Conservation (phyloP, 2,113 vertebrate genomes). For the Plestiodon gilberti region DNA sequence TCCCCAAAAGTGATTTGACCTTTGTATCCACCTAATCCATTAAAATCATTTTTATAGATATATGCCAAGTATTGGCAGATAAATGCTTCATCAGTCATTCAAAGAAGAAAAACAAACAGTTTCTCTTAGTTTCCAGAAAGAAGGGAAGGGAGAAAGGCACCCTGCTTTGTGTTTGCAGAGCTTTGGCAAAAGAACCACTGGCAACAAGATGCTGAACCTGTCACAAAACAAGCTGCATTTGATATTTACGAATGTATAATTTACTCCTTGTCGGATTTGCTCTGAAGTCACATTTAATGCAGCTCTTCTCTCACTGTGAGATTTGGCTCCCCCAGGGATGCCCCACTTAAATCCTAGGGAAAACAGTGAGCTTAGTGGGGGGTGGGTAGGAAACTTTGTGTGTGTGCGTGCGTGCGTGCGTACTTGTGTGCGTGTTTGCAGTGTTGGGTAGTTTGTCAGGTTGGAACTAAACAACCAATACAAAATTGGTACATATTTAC, state of each 20-base stretch:
- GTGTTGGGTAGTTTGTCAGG: background rate
- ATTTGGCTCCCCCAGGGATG: background rate
- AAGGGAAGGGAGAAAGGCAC: slow-evolving; percentile 10
- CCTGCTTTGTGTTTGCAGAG: slow-evolving; percentile 63
- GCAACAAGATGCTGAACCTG: slow-evolving; percentile 51
- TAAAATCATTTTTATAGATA: slow-evolving; percentile 56
- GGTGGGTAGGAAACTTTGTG: background rate
- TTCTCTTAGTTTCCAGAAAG: slow-evolving; percentile 60
- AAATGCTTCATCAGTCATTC: slow-evolving; percentile 58
- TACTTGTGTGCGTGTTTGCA: rapidly evolving
- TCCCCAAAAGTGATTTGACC: slow-evolving; percentile 34
- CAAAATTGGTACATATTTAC: background rate
- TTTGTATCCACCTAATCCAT: slow-evolving; percentile 39
- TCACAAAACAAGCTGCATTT: slow-evolving; percentile 60
- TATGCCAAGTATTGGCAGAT: slow-evolving; percentile 55
- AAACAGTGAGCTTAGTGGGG: rapidly evolving
- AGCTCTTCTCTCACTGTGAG: background rate
- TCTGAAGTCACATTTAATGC: slow-evolving; percentile 9
- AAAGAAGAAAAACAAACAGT: slow-evolving; percentile 65
- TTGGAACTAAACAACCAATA: background rate
- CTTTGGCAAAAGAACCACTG: slow-evolving; percentile 41
- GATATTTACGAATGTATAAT: slow-evolving; percentile 67
- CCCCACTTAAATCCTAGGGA: slow-evolving; percentile 1
- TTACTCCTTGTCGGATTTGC: slow-evolving; percentile 60
- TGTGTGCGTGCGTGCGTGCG: background rate